Evolutionary conservation across 2,888 invertebrate genomes (phyloP).

Genomic region (Drepana falcataria): DNA sequence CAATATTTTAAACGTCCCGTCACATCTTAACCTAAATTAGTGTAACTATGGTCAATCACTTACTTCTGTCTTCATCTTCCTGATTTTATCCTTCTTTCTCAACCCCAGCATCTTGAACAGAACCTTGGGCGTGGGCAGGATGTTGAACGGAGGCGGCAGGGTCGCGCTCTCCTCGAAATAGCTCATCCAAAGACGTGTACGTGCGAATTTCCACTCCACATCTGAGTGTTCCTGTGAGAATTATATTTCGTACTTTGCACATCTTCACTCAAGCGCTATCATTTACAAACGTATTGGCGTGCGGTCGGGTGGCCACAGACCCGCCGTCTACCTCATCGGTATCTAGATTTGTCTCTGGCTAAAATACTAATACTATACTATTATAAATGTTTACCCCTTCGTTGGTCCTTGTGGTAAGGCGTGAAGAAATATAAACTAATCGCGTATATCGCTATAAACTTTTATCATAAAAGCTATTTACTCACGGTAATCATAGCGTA

Average conservation of each 20-base stretch:
- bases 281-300: no score
- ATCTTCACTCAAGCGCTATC: no score
- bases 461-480: conserved; percentile 11
- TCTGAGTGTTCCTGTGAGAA: conserved; percentile 91
- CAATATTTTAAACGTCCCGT: no score
- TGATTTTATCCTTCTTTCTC: conserved; percentile 77
- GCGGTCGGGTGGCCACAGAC: no score
- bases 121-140: conserved; percentile 92
- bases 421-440: no score
- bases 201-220: conserved; percentile 97
- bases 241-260: not conserved
- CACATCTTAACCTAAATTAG: no score
- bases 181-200: conserved; percentile 96
- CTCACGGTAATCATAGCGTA: conserved; percentile 94
- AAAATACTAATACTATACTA: no score
- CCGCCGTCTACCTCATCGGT: no score
- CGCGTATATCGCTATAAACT: no score
- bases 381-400: no score
- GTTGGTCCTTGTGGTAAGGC: no score
- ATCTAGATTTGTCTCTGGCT: no score
- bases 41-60: conserved; percentile 4
- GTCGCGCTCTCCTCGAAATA: conserved; percentile 96
- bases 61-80: conserved; percentile 77
- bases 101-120: conserved; percentile 82
- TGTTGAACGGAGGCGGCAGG: conserved; percentile 95